Conservation (phyloP, 2,113 vertebrate genomes). For the Abramis brama region DNA sequence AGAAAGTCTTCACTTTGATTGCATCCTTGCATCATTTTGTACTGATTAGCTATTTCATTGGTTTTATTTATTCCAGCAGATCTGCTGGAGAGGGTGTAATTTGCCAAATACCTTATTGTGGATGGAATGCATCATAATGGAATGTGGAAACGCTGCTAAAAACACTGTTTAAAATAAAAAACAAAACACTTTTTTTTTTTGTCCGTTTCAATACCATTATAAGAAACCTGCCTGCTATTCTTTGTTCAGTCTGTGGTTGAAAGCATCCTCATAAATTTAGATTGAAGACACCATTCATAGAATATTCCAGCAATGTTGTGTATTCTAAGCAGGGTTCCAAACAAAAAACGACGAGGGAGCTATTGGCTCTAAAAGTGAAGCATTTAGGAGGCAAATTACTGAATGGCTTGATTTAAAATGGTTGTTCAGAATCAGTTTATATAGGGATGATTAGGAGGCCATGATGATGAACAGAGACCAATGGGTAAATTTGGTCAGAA, state of each 20-base stretch:
- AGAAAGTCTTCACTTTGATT: slow-evolving; percentile 28
- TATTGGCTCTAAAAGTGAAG: not conserved
- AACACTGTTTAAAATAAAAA: no score
- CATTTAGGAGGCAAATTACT: slow-evolving; percentile 3
- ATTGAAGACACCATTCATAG: slow-evolving; percentile 25
- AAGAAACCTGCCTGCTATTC: slow-evolving; percentile 2
- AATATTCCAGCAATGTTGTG: slow-evolving; percentile 43
- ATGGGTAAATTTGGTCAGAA: not conserved
- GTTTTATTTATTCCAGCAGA: slow-evolving; percentile 4
- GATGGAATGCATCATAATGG: not conserved
- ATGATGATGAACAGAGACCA: no score
- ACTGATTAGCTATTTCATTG: slow-evolving; percentile 17
- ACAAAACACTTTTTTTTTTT: not conserved
- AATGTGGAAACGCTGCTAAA: not conserved
- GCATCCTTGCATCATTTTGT: not conserved
- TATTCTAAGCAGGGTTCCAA: not conserved
- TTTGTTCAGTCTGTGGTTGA: slow-evolving; percentile 12
- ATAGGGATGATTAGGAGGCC: no score
- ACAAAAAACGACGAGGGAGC: not conserved
- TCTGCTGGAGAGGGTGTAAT: not conserved
- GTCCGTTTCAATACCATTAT: not conserved
- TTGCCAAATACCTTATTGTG: not conserved
- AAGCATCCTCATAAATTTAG: slow-evolving; percentile 44
- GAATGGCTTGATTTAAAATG: not conserved
- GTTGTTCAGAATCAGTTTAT: no score